These are phyloP conservation scores for Rhabdornis inornatus DNA, from an alignment of 2,113 vertebrate species.

Conservation along the genomic window DNA sequence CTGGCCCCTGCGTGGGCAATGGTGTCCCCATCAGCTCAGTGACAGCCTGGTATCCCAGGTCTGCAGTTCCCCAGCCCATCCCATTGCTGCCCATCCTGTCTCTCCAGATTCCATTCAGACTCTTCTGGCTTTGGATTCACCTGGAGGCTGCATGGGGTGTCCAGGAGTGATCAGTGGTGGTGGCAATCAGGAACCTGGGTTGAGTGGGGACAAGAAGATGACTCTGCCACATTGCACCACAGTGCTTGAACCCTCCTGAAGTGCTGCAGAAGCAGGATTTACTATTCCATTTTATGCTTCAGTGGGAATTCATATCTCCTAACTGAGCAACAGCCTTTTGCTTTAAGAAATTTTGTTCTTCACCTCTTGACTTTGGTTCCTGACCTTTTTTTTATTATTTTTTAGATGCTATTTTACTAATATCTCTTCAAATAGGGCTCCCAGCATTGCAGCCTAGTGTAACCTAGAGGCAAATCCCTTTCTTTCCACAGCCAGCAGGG, in stretches of 20 bases:
- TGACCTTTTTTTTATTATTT: background rate
- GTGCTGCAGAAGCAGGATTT: background rate
- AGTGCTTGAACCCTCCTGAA: background rate
- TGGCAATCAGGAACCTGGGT: background rate
- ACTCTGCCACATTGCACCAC: rapidly evolving
- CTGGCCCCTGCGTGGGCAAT: background rate
- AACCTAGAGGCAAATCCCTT: background rate
- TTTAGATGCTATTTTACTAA: background rate
- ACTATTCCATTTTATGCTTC: background rate
- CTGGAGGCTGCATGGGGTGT: rapidly evolving
- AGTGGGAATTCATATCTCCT: background rate
- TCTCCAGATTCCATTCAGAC: background rate
- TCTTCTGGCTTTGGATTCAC: background rate
- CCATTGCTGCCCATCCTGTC: background rate
- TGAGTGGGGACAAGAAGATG: background rate
- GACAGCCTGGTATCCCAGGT: background rate
- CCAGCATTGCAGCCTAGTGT: background rate
- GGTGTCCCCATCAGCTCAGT: background rate
- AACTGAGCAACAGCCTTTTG: background rate
- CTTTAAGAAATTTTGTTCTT: background rate
- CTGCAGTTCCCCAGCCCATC: background rate
- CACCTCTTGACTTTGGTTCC: background rate
- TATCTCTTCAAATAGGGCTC: background rate
- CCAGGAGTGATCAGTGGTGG: background rate
- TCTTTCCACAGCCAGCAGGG: background rate